Evolutionary conservation across 2,888 invertebrate species (phyloP), one percentile per base, ranked within the genome.

Genomic region (Euzophera pinguis): DNA sequence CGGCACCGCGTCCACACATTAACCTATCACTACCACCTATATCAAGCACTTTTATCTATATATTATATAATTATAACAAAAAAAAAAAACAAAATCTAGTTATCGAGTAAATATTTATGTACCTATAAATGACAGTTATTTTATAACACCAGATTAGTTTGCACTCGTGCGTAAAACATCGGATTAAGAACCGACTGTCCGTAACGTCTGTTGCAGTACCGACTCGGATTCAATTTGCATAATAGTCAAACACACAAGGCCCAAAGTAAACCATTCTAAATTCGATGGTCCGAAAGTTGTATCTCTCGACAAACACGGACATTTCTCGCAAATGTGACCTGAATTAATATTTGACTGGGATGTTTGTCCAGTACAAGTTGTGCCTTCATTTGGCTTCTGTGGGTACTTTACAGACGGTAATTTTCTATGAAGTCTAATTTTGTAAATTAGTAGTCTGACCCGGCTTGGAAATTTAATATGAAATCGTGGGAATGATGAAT

Each of bases 341-440:
- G 87, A 87, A 86, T 86, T 85, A 84, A 87, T 86, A 85, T 87
- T 86, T 84, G 85, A 84, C 81, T 75, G 63, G 71, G 57, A 55
- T 75, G 71, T 80, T 81, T 76, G 77, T 69, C 53, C 70, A 62
- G 61, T 63, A 66, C 68, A 67, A 75, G 70, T 82, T 77, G 75
- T 71, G 72, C 78, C 78, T 80, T 80, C 76, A 78, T 77, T 81
- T 79, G 67, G 74, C 70, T 75, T 70, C 69, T 66, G 71, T 49
- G 69, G 67, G 67, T 66, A 71, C 74, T 67, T 75, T 69, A 67
- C 69, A 72, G 70, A 68, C 62, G 66, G 70, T 75, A 76, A 79
- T 81, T 79, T 78, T 77, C 77, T 76, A 80, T 79, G 72, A 74
- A 76, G 70, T 76, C 69, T 73, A 78, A 78, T 78, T 81, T 73